phyloP scores from a whole-genome alignment of 2,888 invertebrate species.

The Melipona beecheii region DNA sequence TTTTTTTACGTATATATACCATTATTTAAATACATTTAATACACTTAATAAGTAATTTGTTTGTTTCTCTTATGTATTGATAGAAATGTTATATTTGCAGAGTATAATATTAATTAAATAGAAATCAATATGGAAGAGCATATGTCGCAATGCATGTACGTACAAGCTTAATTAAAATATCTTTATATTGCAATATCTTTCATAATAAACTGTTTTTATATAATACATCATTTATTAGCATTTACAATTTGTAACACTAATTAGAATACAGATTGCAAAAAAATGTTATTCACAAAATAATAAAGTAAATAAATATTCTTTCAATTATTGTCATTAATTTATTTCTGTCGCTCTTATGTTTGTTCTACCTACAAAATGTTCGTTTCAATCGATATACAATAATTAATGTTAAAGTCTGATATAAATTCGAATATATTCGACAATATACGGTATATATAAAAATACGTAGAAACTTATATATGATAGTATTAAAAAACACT shows the following conservation, averaged over 20 bases:
- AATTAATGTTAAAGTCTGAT: neutral
- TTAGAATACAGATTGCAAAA: neutral
- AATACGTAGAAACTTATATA: neutral
- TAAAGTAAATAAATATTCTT: neutral
- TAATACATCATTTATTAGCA: neutral
- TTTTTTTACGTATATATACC: neutral
- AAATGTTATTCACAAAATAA: neutral
- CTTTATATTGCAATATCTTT: neutral
- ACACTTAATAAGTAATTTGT: neutral
- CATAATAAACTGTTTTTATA: neutral
- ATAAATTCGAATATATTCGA: neutral
- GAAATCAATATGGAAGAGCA: neutral
- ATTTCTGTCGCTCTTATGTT: neutral
- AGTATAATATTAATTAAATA: conserved; percentile 6
- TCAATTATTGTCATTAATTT: neutral
- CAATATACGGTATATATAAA: neutral
- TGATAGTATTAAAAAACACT: neutral
- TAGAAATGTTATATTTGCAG: conserved; percentile 1
- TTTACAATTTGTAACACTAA: neutral
- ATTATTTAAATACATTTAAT: neutral
- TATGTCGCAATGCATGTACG: no score
- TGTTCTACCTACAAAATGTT: neutral
- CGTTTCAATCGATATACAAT: neutral
- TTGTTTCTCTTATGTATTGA: neutral
- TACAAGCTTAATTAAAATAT: conserved; percentile 4